A percentile compares a stretch with the other conserved stretches of the same genome.
phyloP scores from a whole-genome alignment of 2,113 vertebrate genomes.

The Barbus barbus region DNA sequence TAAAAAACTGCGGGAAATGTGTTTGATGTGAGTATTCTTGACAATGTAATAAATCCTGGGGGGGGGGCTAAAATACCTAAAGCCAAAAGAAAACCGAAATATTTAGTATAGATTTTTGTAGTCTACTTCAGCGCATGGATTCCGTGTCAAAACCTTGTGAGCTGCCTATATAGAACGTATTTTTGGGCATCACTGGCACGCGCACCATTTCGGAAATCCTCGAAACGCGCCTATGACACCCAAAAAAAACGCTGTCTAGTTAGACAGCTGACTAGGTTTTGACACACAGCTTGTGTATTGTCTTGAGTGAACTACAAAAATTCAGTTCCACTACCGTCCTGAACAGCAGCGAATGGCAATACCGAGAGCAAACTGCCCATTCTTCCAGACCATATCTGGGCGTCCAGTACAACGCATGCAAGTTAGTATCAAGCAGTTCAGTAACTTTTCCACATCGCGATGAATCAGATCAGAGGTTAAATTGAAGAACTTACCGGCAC shows the following conservation, averaged over 20 bases:
- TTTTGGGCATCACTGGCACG: neutral
- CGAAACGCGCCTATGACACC: neutral
- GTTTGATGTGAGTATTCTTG: too few relatives aligned
- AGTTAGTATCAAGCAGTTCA: neutral
- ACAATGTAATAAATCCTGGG: too few relatives aligned
- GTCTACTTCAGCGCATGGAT: neutral
- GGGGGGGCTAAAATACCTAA: too few relatives aligned
- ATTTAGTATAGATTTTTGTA: neutral
- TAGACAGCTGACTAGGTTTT: neutral
- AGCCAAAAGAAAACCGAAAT: neutral
- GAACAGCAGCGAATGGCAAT: neutral
- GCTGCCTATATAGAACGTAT: neutral
- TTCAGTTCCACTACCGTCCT: neutral
- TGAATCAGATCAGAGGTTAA: neutral
- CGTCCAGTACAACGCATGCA: neutral
- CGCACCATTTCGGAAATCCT: neutral
- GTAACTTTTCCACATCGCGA: slow-evolving; percentile 4
- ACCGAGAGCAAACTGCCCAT: neutral
- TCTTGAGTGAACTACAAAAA: neutral
- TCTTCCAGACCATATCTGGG: neutral
- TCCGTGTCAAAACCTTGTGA: neutral
- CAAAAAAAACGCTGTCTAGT: neutral
- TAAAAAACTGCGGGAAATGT: too few relatives aligned
- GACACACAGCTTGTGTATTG: neutral
- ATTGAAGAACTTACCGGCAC: slow-evolving; percentile 60